Evolutionary conservation across 2,888 invertebrate genomes (phyloP), one percentile per base, ranked within the genome.

Genomic region (Agonopterix arenella): DNA sequence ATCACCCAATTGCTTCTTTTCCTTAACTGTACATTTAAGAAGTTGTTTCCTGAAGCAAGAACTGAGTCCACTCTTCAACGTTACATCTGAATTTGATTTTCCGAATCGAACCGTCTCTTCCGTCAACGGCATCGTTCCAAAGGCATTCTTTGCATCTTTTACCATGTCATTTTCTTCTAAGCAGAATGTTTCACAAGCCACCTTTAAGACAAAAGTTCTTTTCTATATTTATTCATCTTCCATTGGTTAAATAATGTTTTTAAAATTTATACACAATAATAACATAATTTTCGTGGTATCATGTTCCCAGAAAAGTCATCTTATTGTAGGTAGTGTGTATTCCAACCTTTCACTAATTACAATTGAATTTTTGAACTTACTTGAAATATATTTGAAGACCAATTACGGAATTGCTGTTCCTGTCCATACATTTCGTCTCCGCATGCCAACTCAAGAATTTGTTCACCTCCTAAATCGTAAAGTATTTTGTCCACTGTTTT

Each of bases 371-470:
- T 2, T 16, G 52, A 38, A 76, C 84, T 83, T 81, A 96, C 96
- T 73, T 93, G 92, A 72, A 97, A 97, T 11, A 95, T 94, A 69
- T 96, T 94, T 0, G 94, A 93, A 0, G 97, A 96, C 97, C 97
- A 97, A 65, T 93, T 92, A 52, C 94, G 91, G 73, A 98, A 98
- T 0, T 97, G 93, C 71, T 97, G 97, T 68, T 98, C 98, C 76
- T 97, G 97, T 0, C 97, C 98, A 68, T 95, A 96, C 91, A 98
- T 93, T 86, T 98, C 98, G 75, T 98, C 98, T 1, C 98, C 98
- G 52, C 93, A 93, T 0, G 93, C 93, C 59, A 98, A 79, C 62
- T 94, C 93, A 48, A 94, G 76, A 49, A 98, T 89, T 52, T 96
- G 90, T 76, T 98, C 97, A 0, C 97, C 98, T 1, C 98, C 98